Base-by-base conservation (phyloP, 2,113 vertebrate genomes). In the Centropus bengalensis region DNA sequence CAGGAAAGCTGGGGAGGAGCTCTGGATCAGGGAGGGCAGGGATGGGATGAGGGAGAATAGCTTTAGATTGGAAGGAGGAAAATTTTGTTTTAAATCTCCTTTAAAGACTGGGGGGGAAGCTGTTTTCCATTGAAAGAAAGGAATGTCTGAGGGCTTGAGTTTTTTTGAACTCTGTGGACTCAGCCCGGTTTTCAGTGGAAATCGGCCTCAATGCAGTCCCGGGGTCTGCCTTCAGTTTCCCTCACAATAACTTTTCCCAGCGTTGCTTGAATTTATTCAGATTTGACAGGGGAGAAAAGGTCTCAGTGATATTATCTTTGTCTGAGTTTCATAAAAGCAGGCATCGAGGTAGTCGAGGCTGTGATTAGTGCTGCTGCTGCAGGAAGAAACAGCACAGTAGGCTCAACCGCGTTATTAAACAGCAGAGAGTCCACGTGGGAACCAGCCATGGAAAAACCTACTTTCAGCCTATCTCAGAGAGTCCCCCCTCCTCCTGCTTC, bases 311-410 rank as follows among this genome's bases (percentile, higher is more conserved):
- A 95, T 80, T 96, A 94, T 83, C 68, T 91, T 90, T 55, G 51
- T 93, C 69, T 81, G 82, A 95, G 52, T 96, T 96, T 96, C 94
- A 94, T 95, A 93, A 96, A 96, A 96, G 88, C 32, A 94, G 76
- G 82, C 33, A 77, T 80, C 80, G 54, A 55, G 92, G 30, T 80
- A 91, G 92, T 90, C 88, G 82, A 94, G 68, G 51, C 47, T 88
- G 68, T 96, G 90, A 94, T 96, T 95, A 95, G 68, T 70, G 38
- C 21, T 94, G 38, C 55, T 1, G 23, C 90, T 83, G 28, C 82
- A 95, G 75, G 67, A 58, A 67, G 54, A 74, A 52, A 58, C 75
- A 40, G 13, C 71, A 59, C 75, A 55, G 32, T 66, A 42, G 86
- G 90, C 73, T 94, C 76, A 86, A 89, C 59, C 47, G 47, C 9